phyloP scores from a whole-genome alignment of 2,888 invertebrate species.

The Nephrotoma guestfalica region DNA sequence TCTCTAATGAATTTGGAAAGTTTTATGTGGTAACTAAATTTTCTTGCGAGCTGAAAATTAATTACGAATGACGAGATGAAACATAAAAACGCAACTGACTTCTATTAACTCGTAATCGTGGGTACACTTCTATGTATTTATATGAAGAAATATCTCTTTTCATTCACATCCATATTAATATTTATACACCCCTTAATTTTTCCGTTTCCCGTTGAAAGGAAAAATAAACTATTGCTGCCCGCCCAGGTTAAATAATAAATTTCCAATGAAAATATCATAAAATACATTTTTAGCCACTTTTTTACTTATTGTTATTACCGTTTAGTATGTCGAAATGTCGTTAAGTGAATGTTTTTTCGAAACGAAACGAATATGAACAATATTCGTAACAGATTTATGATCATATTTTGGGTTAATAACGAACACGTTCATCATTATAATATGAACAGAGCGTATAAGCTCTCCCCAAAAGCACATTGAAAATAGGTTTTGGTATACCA shows the following conservation, averaged over 20 bases:
- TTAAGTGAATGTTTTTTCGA: neutral
- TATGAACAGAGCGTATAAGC: neutral
- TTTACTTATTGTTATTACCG: constrained; percentile 4
- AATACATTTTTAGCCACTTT: neutral
- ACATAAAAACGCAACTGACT: neutral
- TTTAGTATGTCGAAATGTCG: constrained; percentile 3
- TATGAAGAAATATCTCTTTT: neutral
- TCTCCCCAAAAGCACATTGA: neutral
- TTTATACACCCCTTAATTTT: neutral
- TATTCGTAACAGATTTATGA: neutral
- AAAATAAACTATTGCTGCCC: neutral
- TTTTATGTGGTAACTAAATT: neutral
- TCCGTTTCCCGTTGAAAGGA: neutral
- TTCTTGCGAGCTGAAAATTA: neutral
- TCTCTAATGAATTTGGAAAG: neutral
- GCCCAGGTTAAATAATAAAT: neutral
- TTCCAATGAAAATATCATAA: neutral
- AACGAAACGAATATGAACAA: neutral
- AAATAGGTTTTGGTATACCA: neutral
- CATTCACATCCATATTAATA: neutral
- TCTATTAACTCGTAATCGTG: neutral
- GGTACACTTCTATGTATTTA: neutral
- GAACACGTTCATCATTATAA: constrained; percentile 1
- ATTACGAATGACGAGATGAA: neutral
- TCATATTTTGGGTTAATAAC: constrained; percentile 1